Evolutionary conservation across 2,888 invertebrate species (phyloP).

Genomic region (Chymomyza fuscimana): DNA sequence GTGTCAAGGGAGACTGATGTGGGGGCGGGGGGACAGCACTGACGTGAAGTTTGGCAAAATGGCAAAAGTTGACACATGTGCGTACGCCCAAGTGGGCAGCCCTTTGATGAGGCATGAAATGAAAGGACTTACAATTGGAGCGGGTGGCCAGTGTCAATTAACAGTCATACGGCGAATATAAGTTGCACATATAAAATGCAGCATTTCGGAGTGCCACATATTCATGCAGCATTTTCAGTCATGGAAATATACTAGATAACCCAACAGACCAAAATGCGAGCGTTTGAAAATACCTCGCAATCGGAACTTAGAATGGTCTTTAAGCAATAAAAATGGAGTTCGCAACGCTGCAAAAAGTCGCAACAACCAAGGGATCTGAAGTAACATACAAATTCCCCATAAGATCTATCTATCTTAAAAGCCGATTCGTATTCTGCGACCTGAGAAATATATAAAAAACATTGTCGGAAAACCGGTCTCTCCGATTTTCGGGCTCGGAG

Average conservation of each 20-base stretch:
- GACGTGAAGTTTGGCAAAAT: conserved; percentile 66
- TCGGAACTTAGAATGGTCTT: no score
- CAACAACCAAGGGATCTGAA: no score
- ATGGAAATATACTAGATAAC: background rate
- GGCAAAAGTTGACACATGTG: conserved; percentile 60
- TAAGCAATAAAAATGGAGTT: no score
- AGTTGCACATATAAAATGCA: background rate
- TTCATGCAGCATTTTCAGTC: conserved; percentile 1
- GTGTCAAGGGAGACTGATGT: background rate
- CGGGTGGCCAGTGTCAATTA: conserved; percentile 5
- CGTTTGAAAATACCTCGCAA: no score
- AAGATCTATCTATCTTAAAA: no score
- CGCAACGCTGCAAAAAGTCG: no score
- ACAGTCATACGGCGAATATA: background rate
- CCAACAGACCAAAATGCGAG: no score
- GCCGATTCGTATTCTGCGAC: no score
- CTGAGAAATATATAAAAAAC: no score
- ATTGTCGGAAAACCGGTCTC: no score
- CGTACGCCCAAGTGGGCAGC: conserved; percentile 50
- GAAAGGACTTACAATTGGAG: background rate
- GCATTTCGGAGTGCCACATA: background rate
- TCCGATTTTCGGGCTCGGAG: no score
- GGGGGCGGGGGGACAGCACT: background rate
- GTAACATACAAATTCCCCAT: no score
- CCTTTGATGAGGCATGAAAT: background rate